These are phyloP conservation scores for Brachionus sp. DNA, from an alignment of 1,140 invertebrate genomes.

Conservation along the genomic window DNA sequence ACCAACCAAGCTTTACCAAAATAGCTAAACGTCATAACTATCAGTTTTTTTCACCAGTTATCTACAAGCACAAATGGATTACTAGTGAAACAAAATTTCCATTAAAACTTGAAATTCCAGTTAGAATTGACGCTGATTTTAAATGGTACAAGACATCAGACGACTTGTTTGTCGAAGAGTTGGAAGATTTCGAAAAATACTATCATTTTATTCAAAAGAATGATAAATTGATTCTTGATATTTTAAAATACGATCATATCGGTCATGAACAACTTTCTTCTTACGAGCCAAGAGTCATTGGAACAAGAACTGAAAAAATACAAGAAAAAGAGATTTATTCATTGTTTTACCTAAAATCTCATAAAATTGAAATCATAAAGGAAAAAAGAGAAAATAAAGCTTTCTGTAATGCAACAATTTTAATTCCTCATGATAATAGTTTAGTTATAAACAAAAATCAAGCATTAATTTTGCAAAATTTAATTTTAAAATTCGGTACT, in stretches of 20 bases:
- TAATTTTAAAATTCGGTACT: not conserved
- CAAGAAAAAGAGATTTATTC: slow-evolving; percentile 17
- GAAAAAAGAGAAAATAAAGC: not conserved
- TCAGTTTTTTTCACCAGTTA: not conserved
- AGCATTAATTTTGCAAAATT: not conserved
- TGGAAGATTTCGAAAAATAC: not conserved
- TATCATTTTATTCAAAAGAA: not conserved
- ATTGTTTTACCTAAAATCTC: slow-evolving; percentile 5
- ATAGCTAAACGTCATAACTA: not conserved
- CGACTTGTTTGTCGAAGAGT: not conserved
- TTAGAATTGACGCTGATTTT: slow-evolving; percentile 20
- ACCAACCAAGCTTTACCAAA: not conserved
- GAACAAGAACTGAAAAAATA: not conserved
- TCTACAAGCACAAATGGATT: slow-evolving; percentile 5
- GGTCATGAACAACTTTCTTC: not conserved
- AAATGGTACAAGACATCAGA: slow-evolving; percentile 27
- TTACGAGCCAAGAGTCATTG: not conserved
- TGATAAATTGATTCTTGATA: not conserved
- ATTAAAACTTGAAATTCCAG: not conserved
- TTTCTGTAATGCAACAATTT: not conserved
- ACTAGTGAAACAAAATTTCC: not conserved
- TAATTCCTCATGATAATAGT: not conserved
- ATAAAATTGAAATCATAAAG: not conserved
- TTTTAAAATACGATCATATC: not conserved
- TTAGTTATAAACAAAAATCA: not conserved